Percentiles rank a stretch among this genome's conserved stretches.
These are phyloP conservation scores for Cossypha niveicapilla DNA, from an alignment of 2,797 vertebrate genomes.

Conservation along the genomic window DNA sequence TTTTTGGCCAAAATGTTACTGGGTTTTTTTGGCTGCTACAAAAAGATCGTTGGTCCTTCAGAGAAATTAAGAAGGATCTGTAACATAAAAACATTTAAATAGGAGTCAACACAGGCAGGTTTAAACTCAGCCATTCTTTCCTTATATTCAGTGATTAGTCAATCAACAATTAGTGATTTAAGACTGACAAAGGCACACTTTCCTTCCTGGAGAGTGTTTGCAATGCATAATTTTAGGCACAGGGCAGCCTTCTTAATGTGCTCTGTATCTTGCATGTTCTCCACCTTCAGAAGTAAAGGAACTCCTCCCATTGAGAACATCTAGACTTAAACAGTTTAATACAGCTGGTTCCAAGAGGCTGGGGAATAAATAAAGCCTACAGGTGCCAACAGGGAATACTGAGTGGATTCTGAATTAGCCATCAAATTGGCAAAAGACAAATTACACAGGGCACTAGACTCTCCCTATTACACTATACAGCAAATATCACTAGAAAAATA, in stretches of 20 bases:
- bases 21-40: background rate
- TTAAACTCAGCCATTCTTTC: background rate
- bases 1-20: background rate
- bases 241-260: background rate
- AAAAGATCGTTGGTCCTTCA: background rate
- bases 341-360: background rate
- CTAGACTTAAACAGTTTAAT: background rate
- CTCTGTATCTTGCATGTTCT: fast-evolving
- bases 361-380: background rate
- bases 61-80: background rate
- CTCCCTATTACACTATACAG: background rate
- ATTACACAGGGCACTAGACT: background rate
- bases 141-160: background rate
- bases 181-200: background rate
- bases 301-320: background rate
- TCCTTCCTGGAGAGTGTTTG: background rate
- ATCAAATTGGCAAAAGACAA: background rate
- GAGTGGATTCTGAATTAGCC: background rate
- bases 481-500: background rate
- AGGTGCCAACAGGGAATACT: background rate
- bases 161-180: background rate
- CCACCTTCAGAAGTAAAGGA: background rate
- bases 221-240: background rate
- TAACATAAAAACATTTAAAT: background rate
- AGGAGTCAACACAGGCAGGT: background rate